Conservation (phyloP, 2,888 invertebrate species). For the Eudemis profundana region DNA sequence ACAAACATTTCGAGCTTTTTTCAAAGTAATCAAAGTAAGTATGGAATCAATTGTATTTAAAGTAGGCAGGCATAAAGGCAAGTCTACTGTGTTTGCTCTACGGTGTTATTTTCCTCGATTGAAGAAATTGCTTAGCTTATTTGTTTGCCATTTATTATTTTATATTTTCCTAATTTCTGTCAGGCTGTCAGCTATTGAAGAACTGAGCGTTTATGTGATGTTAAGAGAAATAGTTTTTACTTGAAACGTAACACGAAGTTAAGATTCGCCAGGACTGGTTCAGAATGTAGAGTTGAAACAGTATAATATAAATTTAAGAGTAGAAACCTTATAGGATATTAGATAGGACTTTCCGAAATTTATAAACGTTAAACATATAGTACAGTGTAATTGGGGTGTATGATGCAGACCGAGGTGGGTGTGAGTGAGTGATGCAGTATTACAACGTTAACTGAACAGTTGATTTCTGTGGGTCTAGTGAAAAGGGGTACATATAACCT, state of each 20-base stretch:
- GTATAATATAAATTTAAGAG: slow-evolving; percentile 55
- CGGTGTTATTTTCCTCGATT: neutral
- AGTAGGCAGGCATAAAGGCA: neutral
- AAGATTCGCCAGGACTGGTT: slow-evolving; percentile 59
- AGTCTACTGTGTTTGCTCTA: neutral
- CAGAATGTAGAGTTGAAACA: slow-evolving; percentile 59
- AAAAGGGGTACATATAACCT: too few species aligned
- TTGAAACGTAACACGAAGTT: slow-evolving; percentile 27
- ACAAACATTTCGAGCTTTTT: slow-evolving; percentile 1
- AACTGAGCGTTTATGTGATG: slow-evolving; percentile 42
- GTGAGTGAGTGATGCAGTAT: slow-evolving; percentile 69
- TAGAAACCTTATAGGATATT: slow-evolving; percentile 69
- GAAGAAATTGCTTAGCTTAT: neutral
- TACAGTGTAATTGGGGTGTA: slow-evolving; percentile 60
- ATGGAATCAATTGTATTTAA: neutral
- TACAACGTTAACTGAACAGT: slow-evolving; percentile 50
- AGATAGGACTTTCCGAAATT: slow-evolving; percentile 84
- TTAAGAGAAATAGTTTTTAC: slow-evolving; percentile 42
- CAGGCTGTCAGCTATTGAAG: slow-evolving; percentile 32
- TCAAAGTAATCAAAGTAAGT: slow-evolving; percentile 4
- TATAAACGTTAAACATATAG: slow-evolving; percentile 80
- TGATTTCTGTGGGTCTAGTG: too few species aligned
- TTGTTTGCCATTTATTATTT: slow-evolving; percentile 4
- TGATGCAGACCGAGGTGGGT: slow-evolving; percentile 36
- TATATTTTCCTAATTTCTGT: slow-evolving; percentile 12